These are phyloP conservation scores for Lottia gigantea DNA, from an alignment of 2,888 invertebrate genomes.

Conservation along the genomic window DNA sequence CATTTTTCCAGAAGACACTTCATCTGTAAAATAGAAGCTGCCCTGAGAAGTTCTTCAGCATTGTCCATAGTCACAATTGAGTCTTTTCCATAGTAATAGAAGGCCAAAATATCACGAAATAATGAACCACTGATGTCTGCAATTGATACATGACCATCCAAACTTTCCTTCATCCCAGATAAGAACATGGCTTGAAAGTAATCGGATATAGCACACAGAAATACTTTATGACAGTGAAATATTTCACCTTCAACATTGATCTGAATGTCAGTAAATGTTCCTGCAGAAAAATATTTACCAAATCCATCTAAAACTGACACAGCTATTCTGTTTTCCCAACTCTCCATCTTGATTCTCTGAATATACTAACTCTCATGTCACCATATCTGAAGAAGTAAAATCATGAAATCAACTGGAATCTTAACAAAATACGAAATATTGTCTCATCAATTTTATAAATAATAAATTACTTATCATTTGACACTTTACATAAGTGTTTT, in stretches of 20 bases:
- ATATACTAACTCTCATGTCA: no score
- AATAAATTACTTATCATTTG: no score
- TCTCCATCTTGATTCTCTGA: not conserved
- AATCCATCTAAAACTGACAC: constrained; percentile 33
- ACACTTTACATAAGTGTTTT: no score
- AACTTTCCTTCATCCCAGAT: constrained; percentile 40
- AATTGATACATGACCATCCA: constrained; percentile 35
- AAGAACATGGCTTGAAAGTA: constrained; percentile 42
- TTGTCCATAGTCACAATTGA: constrained; percentile 71
- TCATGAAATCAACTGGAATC: no score
- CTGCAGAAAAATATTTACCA: constrained; percentile 27
- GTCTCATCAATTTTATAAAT: no score
- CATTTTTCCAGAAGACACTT: constrained; percentile 83
- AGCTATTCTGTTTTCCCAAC: constrained; percentile 30
- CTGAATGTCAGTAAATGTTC: constrained; percentile 43
- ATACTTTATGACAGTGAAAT: constrained; percentile 44
- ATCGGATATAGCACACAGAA: constrained; percentile 44
- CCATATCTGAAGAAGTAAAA: no score
- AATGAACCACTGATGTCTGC: constrained; percentile 32
- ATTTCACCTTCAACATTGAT: constrained; percentile 37
- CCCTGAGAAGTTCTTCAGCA: constrained; percentile 77
- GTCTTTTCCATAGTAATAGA: constrained; percentile 36
- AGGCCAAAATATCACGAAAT: constrained; percentile 34
- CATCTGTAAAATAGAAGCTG: constrained; percentile 87
- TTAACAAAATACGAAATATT: no score